Percentiles rank a stretch among this genome's conserved stretches.
Conservation (phyloP, 2,113 vertebrate species). For the Calyptommatus sinebrachiatus region DNA sequence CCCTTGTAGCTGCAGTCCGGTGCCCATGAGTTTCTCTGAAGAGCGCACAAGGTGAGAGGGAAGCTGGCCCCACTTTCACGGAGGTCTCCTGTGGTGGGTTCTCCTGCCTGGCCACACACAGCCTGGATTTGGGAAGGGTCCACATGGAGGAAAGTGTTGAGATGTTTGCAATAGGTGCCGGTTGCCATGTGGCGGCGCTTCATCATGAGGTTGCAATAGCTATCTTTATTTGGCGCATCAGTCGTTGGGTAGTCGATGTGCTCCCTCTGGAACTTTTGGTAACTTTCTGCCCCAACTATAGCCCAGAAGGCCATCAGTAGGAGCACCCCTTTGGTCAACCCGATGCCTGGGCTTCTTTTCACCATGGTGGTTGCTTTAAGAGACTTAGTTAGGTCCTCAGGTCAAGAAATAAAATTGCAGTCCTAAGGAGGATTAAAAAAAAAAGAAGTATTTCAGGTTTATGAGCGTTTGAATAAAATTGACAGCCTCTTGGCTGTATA, state of each 20-base stretch:
- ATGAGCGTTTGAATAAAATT: not conserved
- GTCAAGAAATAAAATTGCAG: not conserved
- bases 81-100: conserved; percentile 10
- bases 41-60: not conserved
- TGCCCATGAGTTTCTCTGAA: conserved; percentile 6
- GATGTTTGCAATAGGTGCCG: conserved; percentile 4
- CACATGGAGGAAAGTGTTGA: conserved; percentile 22
- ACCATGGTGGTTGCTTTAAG: not conserved
- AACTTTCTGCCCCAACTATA: not conserved
- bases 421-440: not conserved
- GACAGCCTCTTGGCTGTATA: not conserved
- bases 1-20: not conserved
- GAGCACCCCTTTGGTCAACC: not conserved
- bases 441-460: not conserved
- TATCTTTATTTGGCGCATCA: rapidly evolving
- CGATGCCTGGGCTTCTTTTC: rapidly evolving
- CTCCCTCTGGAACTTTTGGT: conserved; percentile 14
- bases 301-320: not conserved
- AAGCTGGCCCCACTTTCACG: conserved; percentile 9
- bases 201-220: conserved; percentile 21
- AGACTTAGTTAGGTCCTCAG: not conserved
- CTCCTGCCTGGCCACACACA: not conserved
- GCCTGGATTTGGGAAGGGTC: not conserved
- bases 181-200: not conserved
- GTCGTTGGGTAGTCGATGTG: conserved; percentile 13